These are phyloP conservation scores for Anorthoa munda DNA, from an alignment of 2,888 invertebrate species.

Conservation along the genomic window DNA sequence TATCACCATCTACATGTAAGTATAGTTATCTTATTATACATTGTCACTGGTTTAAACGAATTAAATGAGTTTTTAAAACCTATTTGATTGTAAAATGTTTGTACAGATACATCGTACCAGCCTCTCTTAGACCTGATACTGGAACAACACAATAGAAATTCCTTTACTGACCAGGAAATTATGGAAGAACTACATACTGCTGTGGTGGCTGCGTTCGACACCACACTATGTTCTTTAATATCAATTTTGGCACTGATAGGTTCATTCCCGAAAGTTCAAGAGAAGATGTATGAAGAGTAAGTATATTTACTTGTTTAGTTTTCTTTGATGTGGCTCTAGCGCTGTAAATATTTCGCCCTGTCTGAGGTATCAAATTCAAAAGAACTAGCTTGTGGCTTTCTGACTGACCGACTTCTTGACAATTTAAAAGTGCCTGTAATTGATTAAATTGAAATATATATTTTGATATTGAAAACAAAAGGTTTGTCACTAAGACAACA, in stretches of 20 bases:
- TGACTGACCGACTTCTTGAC: too few relatives aligned
- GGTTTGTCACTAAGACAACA: too few relatives aligned
- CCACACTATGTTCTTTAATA: not conserved
- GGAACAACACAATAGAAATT: not conserved
- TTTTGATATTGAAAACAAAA: too few relatives aligned
- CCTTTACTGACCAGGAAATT: slow-evolving; percentile 18
- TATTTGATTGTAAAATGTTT: not conserved
- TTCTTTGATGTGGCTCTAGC: too few relatives aligned
- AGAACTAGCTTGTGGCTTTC: too few relatives aligned
- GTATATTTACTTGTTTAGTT: too few relatives aligned
- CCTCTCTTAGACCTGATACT: slow-evolving; percentile 6
- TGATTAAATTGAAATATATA: too few relatives aligned
- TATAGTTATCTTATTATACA: not conserved
- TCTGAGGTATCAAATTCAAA: too few relatives aligned
- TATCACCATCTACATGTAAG: not conserved
- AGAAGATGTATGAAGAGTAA: slow-evolving; percentile 1
- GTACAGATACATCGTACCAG: slow-evolving; percentile 20
- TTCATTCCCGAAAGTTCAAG: slow-evolving; percentile 28
- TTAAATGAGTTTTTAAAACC: not conserved
- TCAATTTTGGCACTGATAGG: slow-evolving; percentile 7
- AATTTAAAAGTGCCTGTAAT: too few relatives aligned
- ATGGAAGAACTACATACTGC: slow-evolving; percentile 18
- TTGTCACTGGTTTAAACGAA: too few relatives aligned
- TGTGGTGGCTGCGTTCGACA: slow-evolving; percentile 4
- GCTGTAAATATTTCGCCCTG: too few relatives aligned